Evolutionary conservation across 2,797 vertebrate species (phyloP), one percentile per base, ranked within the genome.

Genomic region (Hyperoplus lanceolatus): DNA sequence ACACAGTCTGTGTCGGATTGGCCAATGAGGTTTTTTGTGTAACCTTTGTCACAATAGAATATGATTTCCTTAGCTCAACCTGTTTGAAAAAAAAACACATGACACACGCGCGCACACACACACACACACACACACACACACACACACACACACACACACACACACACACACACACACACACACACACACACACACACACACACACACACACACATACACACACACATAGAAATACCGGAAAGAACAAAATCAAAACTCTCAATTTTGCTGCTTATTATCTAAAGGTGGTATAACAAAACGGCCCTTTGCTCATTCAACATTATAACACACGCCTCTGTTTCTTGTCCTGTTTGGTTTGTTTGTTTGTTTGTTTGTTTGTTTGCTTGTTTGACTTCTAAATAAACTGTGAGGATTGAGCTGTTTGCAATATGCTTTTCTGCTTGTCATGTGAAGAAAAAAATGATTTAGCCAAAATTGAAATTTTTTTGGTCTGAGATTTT

Each of bases 351-450:
- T 29, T 29, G 29, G 29, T 29, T 29, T 29, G 29, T 29, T 29
- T 29, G 39, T 71, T 48, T 77, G 29, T 29, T 71, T 77, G 66
- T 83, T 38, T 21, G 83, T 89, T 81, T 61, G 59, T 91, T 90
- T 85, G 66, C 87, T 91, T 84, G 73, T 90, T 92, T 90, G 75
- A 86, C 61, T 89, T 89, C 88, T 75, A 74, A 91, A 79, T 90
- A 94, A 94, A 94, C 93, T 94, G 93, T 95, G 94, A 94, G 91
- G 92, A 90, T 84, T 91, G 90, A 93, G 93, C 93, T 92, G 89
- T 94, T 93, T 93, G 92, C 92, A 94, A 94, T 92, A 93, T 92
- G 84, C 84, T 91, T 93, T 89, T 91, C 87, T 88, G 90, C 90
- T 92, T 93, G 83, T 89, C 85, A 82, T 84, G 83, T 91, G 87